These are phyloP conservation scores for Sphyrna mokarran DNA, from an alignment of 2,113 vertebrate genomes.

Conservation along the genomic window DNA sequence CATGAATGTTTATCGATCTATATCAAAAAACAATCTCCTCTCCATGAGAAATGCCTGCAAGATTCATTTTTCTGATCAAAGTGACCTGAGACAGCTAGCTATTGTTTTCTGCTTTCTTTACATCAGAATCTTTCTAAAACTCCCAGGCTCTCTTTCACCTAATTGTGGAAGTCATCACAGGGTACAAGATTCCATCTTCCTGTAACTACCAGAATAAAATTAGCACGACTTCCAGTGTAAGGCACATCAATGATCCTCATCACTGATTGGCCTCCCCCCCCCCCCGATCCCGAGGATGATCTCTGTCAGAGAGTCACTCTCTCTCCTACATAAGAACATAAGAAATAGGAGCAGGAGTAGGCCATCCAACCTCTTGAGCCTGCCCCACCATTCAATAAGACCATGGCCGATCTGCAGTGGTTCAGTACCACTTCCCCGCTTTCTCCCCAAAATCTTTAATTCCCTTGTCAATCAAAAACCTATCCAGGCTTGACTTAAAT, in stretches of 20 bases:
- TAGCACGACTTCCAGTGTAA: slow-evolving; percentile 59
- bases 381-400: too few relatives aligned
- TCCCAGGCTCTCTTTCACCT: slow-evolving; percentile 64
- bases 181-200: slow-evolving; percentile 83
- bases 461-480: too few relatives aligned
- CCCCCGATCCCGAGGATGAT: too few relatives aligned
- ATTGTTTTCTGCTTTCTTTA: slow-evolving; percentile 43
- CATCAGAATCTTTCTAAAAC: slow-evolving; percentile 71
- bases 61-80: slow-evolving; percentile 99
- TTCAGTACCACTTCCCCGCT: too few relatives aligned
- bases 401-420: too few relatives aligned
- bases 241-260: slow-evolving; percentile 56
- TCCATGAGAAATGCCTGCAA: slow-evolving; percentile 99
- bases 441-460: too few relatives aligned
- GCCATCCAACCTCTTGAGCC: too few relatives aligned
- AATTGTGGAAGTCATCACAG: slow-evolving; percentile 85
- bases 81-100: slow-evolving; percentile 66
- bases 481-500: too few relatives aligned
- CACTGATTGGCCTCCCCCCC: too few relatives aligned
- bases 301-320: too few relatives aligned
- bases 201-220: slow-evolving; percentile 69
- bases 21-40: slow-evolving; percentile 99
- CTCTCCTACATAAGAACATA: too few relatives aligned
- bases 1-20: slow-evolving; percentile 99
- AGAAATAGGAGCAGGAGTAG: too few relatives aligned